Conservation (phyloP, 2,797 vertebrate species). For the Chrysocyon brachyurus region DNA sequence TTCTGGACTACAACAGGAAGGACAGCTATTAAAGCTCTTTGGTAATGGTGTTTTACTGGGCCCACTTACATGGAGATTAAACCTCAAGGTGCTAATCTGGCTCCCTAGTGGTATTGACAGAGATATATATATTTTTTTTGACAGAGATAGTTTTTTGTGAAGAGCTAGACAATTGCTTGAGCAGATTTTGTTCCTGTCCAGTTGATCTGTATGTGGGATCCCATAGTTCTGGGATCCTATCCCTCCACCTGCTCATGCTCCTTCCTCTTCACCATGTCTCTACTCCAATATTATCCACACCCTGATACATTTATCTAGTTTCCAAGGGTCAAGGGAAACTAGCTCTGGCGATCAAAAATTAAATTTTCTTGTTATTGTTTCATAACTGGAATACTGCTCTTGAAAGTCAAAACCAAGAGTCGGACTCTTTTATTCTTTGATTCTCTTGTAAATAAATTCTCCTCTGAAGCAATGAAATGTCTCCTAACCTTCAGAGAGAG, state of each 20-base stretch:
- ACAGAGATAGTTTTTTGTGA: neutral
- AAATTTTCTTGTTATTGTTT: neutral
- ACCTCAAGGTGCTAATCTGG: neutral
- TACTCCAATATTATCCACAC: neutral
- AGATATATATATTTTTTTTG: neutral
- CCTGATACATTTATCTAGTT: neutral
- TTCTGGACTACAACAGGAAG: neutral
- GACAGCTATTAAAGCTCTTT: neutral
- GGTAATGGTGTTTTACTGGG: neutral
- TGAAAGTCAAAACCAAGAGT: neutral
- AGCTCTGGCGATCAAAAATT: neutral
- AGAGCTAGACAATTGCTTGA: neutral
- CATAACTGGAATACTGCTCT: neutral
- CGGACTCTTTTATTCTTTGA: neutral
- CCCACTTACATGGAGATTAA: neutral
- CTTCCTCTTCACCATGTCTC: neutral
- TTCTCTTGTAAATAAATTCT: conserved; percentile 15
- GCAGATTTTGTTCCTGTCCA: neutral
- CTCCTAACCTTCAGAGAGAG: neutral
- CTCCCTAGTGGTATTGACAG: neutral
- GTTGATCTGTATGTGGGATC: neutral
- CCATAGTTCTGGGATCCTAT: neutral
- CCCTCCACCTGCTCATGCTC: neutral
- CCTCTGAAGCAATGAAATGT: neutral
- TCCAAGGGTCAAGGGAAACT: neutral